A percentile compares a stretch with the other conserved stretches of the same genome.
Evolutionary conservation across 2,113 vertebrate species (phyloP).

Genomic region (Grantiella picta): DNA sequence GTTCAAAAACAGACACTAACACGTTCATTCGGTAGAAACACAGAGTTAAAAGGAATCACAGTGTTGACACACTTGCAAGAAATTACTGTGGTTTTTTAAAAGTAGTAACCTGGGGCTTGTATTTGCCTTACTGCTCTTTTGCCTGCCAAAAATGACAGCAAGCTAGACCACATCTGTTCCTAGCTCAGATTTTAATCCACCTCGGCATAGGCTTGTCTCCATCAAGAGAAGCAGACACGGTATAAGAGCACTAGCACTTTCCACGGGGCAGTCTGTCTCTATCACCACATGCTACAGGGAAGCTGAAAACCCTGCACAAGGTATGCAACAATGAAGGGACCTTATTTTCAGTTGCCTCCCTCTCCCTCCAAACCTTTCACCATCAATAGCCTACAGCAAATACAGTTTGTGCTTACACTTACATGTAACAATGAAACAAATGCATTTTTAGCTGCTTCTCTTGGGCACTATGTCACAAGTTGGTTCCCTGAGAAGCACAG

Average conservation of each 20-base stretch:
- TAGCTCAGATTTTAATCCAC: background rate
- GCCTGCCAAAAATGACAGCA: background rate
- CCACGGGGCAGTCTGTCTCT: background rate
- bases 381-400: background rate
- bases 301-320: background rate
- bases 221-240: background rate
- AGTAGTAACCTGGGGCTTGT: background rate
- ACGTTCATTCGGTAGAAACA: background rate
- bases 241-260: background rate
- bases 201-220: background rate
- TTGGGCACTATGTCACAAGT: background rate
- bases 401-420: background rate
- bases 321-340: background rate
- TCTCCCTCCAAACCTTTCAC: background rate
- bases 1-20: background rate
- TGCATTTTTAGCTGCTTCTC: slow-evolving; percentile 9
- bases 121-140: background rate
- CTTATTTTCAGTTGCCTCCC: background rate
- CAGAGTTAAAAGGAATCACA: background rate
- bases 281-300: background rate
- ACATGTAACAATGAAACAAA: background rate
- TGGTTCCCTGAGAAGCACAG: background rate
- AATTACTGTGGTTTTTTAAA: fast-evolving
- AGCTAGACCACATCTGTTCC: background rate
- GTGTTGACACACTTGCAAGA: background rate